Evolutionary conservation across 1,140 invertebrate genomes (phyloP).

Genomic region (Drosophila yakuba): DNA sequence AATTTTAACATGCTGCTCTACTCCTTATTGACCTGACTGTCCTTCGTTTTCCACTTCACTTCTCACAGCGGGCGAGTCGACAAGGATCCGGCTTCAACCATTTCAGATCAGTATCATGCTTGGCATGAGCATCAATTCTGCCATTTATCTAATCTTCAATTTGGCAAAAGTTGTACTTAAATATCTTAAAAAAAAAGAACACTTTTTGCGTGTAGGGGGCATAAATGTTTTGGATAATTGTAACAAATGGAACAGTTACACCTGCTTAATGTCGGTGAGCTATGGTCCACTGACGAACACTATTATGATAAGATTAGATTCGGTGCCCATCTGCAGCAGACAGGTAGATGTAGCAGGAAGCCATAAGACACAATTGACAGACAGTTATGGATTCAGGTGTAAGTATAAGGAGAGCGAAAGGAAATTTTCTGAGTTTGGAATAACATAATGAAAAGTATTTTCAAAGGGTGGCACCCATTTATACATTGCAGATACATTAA

Average conservation of each 20-base stretch:
- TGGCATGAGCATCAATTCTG: constrained; percentile 62
- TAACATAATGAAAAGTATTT: no score
- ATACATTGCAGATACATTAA: no score
- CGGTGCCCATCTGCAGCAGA: constrained; percentile 56
- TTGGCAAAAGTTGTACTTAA: constrained; percentile 55
- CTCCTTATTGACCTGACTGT: not conserved
- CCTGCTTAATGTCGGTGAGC: constrained; percentile 35
- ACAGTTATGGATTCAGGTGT: not conserved
- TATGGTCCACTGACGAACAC: constrained; percentile 46
- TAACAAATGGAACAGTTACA: constrained; percentile 69
- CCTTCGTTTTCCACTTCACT: constrained; percentile 2
- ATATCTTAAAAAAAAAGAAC: constrained; percentile 11
- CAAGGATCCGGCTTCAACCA: not conserved
- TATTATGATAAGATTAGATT: constrained; percentile 74
- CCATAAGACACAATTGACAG: constrained; percentile 5
- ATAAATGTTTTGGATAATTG: constrained; percentile 73
- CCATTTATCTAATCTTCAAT: constrained; percentile 74
- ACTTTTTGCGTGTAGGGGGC: constrained; percentile 36
- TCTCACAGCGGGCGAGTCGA: constrained; percentile 36
- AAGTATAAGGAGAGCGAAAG: not conserved
- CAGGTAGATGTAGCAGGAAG: constrained; percentile 52
- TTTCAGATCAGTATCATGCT: constrained; percentile 18
- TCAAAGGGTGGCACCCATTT: no score
- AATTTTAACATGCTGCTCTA: constrained; percentile 57
- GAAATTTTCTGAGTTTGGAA: no score